phyloP scores from a whole-genome alignment of 2,113 vertebrate species.

The Lonchura striata region DNA sequence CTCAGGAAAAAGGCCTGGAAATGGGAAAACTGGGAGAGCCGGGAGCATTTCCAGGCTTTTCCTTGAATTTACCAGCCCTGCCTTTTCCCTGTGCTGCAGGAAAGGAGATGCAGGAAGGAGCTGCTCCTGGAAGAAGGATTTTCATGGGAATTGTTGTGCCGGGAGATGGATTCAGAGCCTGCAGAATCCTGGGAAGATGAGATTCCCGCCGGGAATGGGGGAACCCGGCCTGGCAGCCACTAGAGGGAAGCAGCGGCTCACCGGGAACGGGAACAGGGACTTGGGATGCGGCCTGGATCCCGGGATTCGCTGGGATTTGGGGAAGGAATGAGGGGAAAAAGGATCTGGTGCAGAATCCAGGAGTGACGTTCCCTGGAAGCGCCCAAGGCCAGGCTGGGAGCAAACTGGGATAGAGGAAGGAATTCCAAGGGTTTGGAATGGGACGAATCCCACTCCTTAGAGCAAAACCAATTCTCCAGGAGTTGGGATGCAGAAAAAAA shows the following conservation, averaged over 20 bases:
- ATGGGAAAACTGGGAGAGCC: not conserved
- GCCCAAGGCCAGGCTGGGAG: rapidly evolving
- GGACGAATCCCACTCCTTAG: not conserved
- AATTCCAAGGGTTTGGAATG: rapidly evolving
- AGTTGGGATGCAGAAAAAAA: not conserved
- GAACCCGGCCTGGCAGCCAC: not conserved
- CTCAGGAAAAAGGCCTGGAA: not conserved
- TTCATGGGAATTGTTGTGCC: not conserved
- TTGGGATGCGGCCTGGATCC: not conserved
- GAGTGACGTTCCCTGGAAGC: not conserved
- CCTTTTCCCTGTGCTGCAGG: not conserved
- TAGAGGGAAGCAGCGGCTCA: slow-evolving; percentile 34
- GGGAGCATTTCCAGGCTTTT: not conserved
- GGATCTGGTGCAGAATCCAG: not conserved
- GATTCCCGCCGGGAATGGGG: not conserved
- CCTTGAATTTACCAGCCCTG: not conserved
- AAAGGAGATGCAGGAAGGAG: not conserved
- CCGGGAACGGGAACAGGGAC: not conserved
- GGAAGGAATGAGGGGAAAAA: not conserved
- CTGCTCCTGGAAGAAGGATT: not conserved
- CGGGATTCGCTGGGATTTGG: not conserved
- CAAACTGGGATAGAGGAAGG: rapidly evolving
- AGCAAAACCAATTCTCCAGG: not conserved
- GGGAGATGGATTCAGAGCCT: not conserved
- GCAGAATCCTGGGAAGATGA: rapidly evolving